Evolutionary conservation across 2,797 vertebrate genomes (phyloP).

Genomic region (Danio jaintianensis): DNA sequence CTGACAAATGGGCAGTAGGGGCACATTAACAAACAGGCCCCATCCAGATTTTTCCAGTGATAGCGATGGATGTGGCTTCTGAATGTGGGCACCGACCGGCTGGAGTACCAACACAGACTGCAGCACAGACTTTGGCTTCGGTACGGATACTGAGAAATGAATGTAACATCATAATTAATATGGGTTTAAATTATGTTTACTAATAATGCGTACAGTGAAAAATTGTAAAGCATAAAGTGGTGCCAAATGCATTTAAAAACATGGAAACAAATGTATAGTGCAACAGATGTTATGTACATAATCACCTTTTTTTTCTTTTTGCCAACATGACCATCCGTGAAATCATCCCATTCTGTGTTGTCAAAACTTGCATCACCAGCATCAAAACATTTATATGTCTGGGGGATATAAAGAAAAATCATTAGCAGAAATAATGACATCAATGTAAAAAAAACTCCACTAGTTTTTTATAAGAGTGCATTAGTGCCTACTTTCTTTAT

Average conservation of each 20-base stretch:
- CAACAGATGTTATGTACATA: background rate
- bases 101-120: constrained; percentile 85
- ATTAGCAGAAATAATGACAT: background rate
- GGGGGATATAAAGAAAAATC: constrained; percentile 18
- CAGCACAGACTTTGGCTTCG: constrained; percentile 86
- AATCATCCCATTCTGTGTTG: constrained; percentile 87
- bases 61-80: constrained; percentile 83
- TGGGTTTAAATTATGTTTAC: background rate
- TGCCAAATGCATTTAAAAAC: background rate
- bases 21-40: constrained; percentile 83
- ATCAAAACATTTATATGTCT: constrained; percentile 84
- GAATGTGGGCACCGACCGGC: constrained; percentile 82
- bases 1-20: constrained; percentile 84
- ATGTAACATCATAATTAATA: constrained; percentile 6
- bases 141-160: constrained; percentile 78
- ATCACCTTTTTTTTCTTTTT: constrained; percentile 73
- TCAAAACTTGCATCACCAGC: constrained; percentile 83
- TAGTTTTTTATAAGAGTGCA: too few relatives aligned
- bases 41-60: constrained; percentile 85
- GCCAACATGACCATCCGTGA: constrained; percentile 80
- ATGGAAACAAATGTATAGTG: background rate
- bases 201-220: background rate
- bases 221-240: too few relatives aligned
- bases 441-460: background rate
- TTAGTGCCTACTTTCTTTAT: too few relatives aligned